Conservation (phyloP, 2,113 vertebrate genomes). For the rabbit (Oryctolagus cuniculus) region DNA sequence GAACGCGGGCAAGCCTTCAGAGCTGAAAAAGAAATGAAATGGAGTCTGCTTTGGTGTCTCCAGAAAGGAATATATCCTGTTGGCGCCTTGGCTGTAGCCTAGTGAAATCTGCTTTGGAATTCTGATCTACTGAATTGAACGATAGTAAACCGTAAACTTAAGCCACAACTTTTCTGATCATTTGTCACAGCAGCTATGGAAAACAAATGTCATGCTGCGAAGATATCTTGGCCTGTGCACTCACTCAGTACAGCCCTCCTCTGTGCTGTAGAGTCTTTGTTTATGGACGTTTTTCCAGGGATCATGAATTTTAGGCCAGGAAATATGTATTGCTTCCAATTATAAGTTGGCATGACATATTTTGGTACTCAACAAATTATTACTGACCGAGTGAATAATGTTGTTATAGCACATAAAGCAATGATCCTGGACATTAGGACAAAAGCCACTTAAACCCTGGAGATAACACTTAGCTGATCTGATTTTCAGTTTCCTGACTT, state of each 20-base stretch:
- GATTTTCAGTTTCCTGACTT: neutral
- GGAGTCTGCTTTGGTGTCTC: neutral
- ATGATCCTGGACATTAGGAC: neutral
- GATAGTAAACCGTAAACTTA: neutral
- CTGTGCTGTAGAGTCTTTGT: neutral
- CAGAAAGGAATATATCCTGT: neutral
- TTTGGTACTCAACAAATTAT: neutral
- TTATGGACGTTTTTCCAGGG: neutral
- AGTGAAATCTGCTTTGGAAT: neutral
- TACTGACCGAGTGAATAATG: neutral
- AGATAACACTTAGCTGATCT: neutral
- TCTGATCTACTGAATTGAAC: neutral
- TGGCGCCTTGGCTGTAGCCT: neutral
- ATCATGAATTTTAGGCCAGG: neutral
- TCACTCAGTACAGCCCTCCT: neutral
- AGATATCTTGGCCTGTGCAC: neutral
- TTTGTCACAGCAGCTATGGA: neutral
- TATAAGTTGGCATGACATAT: neutral
- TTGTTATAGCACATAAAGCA: neutral
- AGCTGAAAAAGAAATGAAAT: neutral
- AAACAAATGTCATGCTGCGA: neutral
- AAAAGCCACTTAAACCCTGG: neutral
- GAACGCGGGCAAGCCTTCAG: fast-evolving
- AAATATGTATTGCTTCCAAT: neutral
- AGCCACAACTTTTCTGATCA: neutral